phyloP scores from a whole-genome alignment of 37 sponge, comb jelly and placozoan species.

The Chondrilla cf. caribensis region DNA sequence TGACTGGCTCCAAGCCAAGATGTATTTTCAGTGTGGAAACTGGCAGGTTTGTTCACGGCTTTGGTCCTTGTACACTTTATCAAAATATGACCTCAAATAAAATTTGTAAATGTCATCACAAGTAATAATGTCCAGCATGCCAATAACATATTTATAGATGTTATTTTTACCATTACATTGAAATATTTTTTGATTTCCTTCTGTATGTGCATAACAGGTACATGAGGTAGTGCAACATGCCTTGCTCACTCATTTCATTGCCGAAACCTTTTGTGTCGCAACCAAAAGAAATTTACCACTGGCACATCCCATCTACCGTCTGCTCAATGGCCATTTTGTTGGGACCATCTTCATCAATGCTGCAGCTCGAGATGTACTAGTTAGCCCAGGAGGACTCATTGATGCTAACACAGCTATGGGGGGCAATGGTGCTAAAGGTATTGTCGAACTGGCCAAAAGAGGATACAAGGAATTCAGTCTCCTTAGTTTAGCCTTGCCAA shows the following conservation, averaged over 20 bases:
- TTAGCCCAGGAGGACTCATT: slow-evolving; percentile 46
- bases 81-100: too few species aligned
- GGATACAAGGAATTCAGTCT: slow-evolving; percentile 16
- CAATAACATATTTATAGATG: too few species aligned
- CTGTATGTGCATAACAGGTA: slow-evolving; percentile 20
- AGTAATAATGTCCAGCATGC: too few species aligned
- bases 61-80: too few species aligned
- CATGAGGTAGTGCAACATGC: slow-evolving; percentile 36
- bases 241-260: slow-evolving; percentile 48
- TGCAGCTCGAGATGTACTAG: slow-evolving; percentile 26
- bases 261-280: slow-evolving; percentile 54
- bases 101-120: too few species aligned
- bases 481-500: slow-evolving; percentile 14
- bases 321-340: slow-evolving; percentile 55
- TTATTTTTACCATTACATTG: too few species aligned
- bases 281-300: slow-evolving; percentile 58
- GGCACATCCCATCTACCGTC: slow-evolving; percentile 64
- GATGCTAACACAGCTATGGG: slow-evolving; percentile 51
- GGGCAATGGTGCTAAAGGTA: slow-evolving; percentile 25
- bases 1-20: slow-evolving; percentile 79
- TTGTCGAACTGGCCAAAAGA: slow-evolving; percentile 10
- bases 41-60: slow-evolving; percentile 52
- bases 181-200: too few species aligned
- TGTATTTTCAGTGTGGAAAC: slow-evolving; percentile 48
- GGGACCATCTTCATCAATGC: slow-evolving; percentile 63